Conservation (phyloP, 2,797 vertebrate species). For the Loris lydekkerianus region DNA sequence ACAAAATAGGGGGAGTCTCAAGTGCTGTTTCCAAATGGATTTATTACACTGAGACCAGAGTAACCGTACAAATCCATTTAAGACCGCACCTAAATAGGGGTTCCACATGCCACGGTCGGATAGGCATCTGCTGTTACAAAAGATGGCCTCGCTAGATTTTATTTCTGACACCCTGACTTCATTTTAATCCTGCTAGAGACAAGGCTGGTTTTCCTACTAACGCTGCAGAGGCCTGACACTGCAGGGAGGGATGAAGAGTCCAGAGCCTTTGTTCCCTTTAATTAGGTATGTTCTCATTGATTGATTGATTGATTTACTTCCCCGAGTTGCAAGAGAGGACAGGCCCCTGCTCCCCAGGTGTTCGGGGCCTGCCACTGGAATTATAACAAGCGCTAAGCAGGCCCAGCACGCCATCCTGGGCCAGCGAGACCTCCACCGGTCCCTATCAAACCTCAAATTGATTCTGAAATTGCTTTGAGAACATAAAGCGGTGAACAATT, state of each 20-base stretch:
- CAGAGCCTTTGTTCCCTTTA: constrained; percentile 83
- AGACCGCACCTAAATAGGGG: background rate
- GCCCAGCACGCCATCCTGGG: constrained; percentile 50
- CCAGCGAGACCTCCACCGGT: constrained; percentile 67
- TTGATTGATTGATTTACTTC: constrained; percentile 84
- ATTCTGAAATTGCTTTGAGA: constrained; percentile 90
- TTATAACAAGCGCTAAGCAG: constrained; percentile 78
- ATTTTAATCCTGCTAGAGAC: constrained; percentile 21
- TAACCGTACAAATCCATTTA: background rate
- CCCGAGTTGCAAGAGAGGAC: constrained; percentile 81
- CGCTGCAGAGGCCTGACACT: background rate
- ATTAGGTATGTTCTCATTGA: constrained; percentile 83
- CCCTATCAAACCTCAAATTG: constrained; percentile 88
- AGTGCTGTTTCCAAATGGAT: background rate
- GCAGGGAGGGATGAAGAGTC: background rate
- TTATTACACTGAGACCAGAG: background rate
- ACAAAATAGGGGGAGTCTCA: background rate
- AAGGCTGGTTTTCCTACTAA: constrained; percentile 6
- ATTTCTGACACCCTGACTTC: constrained; percentile 52
- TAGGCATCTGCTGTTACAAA: background rate
- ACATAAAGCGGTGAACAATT: constrained; percentile 87
- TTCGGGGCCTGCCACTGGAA: constrained; percentile 78
- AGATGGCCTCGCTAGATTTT: background rate
- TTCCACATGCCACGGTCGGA: too few species aligned
- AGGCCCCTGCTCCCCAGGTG: constrained; percentile 58